Percentiles rank a stretch among this genome's conserved stretches.
Evolutionary conservation across 1,140 invertebrate species (phyloP).

Genomic region (Eriosoma lanigerum): DNA sequence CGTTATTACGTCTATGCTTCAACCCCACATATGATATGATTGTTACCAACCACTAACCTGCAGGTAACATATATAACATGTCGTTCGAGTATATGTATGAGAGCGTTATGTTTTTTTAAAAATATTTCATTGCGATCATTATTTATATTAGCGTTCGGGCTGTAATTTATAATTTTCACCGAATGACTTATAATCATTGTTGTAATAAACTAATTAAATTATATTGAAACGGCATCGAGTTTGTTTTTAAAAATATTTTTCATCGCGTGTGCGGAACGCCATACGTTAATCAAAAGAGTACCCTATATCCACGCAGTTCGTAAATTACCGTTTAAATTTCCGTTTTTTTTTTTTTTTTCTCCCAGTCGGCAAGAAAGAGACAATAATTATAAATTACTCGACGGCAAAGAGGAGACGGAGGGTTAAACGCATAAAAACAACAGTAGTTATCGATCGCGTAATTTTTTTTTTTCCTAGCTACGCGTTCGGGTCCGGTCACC

Average conservation of each 20-base stretch:
- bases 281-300: slow-evolving; percentile 18
- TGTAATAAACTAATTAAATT: too few relatives aligned
- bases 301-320: not conserved
- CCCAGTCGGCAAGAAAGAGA: slow-evolving; percentile 19
- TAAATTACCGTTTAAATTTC: slow-evolving; percentile 51
- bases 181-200: too few relatives aligned
- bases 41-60: too few relatives aligned
- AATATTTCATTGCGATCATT: too few relatives aligned
- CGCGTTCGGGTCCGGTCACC: slow-evolving; percentile 42
- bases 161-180: too few relatives aligned
- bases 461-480: slow-evolving; percentile 50
- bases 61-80: too few relatives aligned
- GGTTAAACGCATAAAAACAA: slow-evolving; percentile 49
- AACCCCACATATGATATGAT: too few relatives aligned
- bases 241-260: not conserved
- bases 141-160: too few relatives aligned
- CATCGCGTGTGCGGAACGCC: slow-evolving; percentile 32
- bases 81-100: too few relatives aligned
- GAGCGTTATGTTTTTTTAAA: too few relatives aligned
- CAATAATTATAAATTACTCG: slow-evolving; percentile 51
- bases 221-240: not conserved
- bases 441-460: slow-evolving; percentile 50
- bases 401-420: slow-evolving; percentile 28
- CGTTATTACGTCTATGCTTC: too few relatives aligned
- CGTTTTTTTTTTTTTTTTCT: slow-evolving; percentile 22